Percentiles rank a stretch among this genome's conserved stretches.
phyloP scores from a whole-genome alignment of 2,888 invertebrate genomes.

The Ophion slaviceki region DNA sequence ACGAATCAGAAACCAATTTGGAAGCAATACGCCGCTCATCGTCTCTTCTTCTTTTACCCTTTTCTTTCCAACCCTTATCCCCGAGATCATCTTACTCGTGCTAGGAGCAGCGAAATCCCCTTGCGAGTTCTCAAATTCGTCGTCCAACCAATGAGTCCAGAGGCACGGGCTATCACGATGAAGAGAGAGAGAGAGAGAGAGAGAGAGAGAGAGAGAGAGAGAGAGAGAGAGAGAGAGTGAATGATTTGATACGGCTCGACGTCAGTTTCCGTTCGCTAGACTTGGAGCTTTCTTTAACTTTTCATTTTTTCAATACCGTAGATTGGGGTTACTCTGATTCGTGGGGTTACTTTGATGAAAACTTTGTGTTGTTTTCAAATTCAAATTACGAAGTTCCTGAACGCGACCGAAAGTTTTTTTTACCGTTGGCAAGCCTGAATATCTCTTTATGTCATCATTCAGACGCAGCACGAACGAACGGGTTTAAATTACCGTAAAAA shows the following conservation, averaged over 20 bases:
- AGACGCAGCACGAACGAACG: too few relatives aligned
- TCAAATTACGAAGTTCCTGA: too few relatives aligned
- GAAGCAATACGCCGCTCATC: constrained; percentile 81
- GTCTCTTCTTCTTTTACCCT: constrained; percentile 79
- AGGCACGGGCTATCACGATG: constrained; percentile 42
- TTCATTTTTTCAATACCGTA: background rate
- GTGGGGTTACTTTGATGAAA: too few relatives aligned
- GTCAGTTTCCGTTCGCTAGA: constrained; percentile 9
- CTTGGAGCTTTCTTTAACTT: background rate
- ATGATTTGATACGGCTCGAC: constrained; percentile 30
- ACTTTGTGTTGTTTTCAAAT: too few relatives aligned
- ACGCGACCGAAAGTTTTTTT: too few relatives aligned
- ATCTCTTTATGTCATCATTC: too few relatives aligned
- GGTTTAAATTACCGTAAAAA: too few relatives aligned
- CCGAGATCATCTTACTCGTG: constrained; percentile 57
- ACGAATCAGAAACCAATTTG: constrained; percentile 82
- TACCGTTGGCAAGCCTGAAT: too few relatives aligned
- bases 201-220: constrained; percentile 31
- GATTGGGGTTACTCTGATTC: too few relatives aligned
- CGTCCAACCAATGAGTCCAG: constrained; percentile 52
- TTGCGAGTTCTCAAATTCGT: constrained; percentile 51
- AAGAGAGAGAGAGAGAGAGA: constrained; percentile 25
- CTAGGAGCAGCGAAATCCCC: constrained; percentile 42
- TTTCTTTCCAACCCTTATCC: constrained; percentile 67
- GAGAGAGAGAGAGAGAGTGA: too few relatives aligned